A percentile compares a stretch with the other conserved stretches of the same genome.
phyloP scores from a whole-genome alignment of 2,888 invertebrate genomes.

The Tenodera sinensis region DNA sequence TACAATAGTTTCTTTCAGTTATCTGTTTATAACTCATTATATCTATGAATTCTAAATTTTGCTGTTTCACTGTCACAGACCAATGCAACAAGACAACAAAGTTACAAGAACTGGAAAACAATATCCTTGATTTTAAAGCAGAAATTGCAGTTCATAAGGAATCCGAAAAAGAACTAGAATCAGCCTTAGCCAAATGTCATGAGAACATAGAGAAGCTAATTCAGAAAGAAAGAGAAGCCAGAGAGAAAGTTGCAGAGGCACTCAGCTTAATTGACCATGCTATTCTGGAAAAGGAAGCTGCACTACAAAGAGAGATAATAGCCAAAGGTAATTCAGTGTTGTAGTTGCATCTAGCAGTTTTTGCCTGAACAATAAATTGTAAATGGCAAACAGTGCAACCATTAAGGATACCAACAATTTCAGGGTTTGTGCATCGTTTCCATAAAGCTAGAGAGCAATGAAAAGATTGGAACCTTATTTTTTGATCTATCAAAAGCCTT shows the following conservation, averaged over 20 bases:
- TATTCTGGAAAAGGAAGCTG: slow-evolving; percentile 15
- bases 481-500: no score
- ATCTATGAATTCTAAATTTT: neutral
- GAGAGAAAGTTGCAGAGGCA: slow-evolving; percentile 23
- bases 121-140: neutral
- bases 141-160: neutral
- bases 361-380: no score
- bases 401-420: no score
- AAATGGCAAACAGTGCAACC: no score
- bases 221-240: slow-evolving; percentile 8
- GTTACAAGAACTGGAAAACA: slow-evolving; percentile 6
- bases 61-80: neutral
- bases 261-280: slow-evolving; percentile 20
- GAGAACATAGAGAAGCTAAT: neutral
- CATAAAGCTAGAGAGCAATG: no score
- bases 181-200: slow-evolving; percentile 15
- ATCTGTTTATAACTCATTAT: no score
- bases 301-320: neutral
- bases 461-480: no score
- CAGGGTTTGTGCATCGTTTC: no score
- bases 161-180: slow-evolving; percentile 14
- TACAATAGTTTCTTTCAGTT: no score
- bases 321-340: neutral
- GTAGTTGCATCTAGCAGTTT: neutral
- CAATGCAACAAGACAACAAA: neutral